Conservation (phyloP, 2,113 vertebrate genomes). For the Varanus salvator region DNA sequence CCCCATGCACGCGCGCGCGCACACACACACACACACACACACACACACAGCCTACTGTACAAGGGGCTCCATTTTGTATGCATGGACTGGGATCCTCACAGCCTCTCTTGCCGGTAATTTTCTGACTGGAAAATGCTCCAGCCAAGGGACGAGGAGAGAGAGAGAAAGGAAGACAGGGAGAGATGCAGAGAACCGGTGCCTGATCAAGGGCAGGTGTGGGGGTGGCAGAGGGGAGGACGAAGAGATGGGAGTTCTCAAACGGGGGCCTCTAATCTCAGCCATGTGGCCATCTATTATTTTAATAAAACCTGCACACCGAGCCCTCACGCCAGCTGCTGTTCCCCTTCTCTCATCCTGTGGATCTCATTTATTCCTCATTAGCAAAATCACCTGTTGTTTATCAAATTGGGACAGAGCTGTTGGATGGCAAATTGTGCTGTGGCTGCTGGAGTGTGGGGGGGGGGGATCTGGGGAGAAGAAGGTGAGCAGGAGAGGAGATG, state of each 20-base stretch:
- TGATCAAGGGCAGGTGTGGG: background rate
- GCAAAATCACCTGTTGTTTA: conserved; percentile 86
- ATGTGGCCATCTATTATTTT: conserved; percentile 80
- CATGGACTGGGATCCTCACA: conserved; percentile 49
- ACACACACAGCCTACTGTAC: background rate
- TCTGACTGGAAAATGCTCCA: conserved; percentile 50
- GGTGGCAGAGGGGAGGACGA: background rate
- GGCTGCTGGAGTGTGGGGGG: conserved; percentile 57
- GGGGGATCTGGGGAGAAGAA: conserved; percentile 14
- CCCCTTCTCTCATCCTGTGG: conserved; percentile 73
- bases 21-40: background rate
- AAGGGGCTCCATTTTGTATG: conserved; percentile 45
- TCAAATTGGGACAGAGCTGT: conserved; percentile 80
- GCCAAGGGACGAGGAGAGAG: conserved; percentile 21
- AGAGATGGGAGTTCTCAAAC: conserved; percentile 63
- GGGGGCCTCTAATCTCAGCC: conserved; percentile 67
- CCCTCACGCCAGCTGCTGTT: conserved; percentile 80
- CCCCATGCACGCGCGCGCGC: background rate
- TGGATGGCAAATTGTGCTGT: conserved; percentile 73
- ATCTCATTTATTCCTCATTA: conserved; percentile 85
- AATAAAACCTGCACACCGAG: conserved; percentile 78
- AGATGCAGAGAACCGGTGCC: background rate
- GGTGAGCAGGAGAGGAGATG: background rate
- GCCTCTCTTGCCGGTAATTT: conserved; percentile 64
- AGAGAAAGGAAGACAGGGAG: conserved; percentile 25